Conservation (phyloP, 2,888 invertebrate genomes). For the Gortyna flavago region DNA sequence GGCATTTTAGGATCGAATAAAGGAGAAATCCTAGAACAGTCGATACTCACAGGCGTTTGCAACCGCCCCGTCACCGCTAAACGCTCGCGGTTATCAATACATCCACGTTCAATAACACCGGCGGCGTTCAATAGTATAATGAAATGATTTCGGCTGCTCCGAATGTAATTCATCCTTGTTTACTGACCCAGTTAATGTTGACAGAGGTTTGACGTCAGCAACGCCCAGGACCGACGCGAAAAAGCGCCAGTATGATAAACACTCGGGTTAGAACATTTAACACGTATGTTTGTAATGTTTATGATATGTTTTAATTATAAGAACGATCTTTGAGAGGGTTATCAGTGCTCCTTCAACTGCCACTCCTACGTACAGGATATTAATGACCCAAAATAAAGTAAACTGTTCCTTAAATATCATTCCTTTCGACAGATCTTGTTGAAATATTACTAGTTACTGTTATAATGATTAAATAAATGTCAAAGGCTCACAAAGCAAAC, state of each 20-base stretch:
- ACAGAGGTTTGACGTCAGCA: slow-evolving; percentile 86
- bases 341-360: slow-evolving; percentile 64
- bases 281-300: slow-evolving; percentile 74
- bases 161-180: slow-evolving; percentile 85
- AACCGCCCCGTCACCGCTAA: slow-evolving; percentile 22
- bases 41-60: slow-evolving; percentile 37
- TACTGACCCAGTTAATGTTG: slow-evolving; percentile 88
- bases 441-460: slow-evolving; percentile 1
- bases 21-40: slow-evolving; percentile 33
- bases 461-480: slow-evolving; percentile 28
- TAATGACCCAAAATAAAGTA: slow-evolving; percentile 40
- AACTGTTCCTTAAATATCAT: slow-evolving; percentile 13
- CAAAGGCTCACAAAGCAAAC: slow-evolving; percentile 10
- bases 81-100: slow-evolving; percentile 59
- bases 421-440: not conserved
- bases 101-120: slow-evolving; percentile 57
- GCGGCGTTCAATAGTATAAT: slow-evolving; percentile 72
- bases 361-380: slow-evolving; percentile 33
- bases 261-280: slow-evolving; percentile 76
- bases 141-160: slow-evolving; percentile 78
- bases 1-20: not conserved
- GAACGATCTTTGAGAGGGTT: slow-evolving; percentile 68
- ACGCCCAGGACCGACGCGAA: slow-evolving; percentile 77
- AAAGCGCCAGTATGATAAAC: slow-evolving; percentile 78
- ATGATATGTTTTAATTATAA: slow-evolving; percentile 78